phyloP scores from a whole-genome alignment of 2,888 invertebrate species.

The Imbricaverruca yamaguchii region DNA sequence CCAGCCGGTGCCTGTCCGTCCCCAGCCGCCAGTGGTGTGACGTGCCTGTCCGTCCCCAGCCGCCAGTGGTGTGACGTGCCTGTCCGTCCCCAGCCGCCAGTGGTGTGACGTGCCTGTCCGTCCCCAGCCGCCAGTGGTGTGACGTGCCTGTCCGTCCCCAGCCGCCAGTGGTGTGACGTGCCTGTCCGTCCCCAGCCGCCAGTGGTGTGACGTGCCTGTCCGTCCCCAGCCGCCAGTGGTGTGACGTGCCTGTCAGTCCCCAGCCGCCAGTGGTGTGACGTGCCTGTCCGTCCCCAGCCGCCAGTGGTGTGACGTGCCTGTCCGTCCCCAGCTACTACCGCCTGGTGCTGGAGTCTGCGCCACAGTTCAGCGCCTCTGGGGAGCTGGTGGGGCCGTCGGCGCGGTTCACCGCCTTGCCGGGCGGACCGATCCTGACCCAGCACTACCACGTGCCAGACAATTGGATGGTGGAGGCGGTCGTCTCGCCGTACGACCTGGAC shows the following conservation, averaged over 20 bases:
- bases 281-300: slow-evolving; percentile 27
- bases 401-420: slow-evolving; percentile 79
- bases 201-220: not conserved
- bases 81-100: too few species aligned
- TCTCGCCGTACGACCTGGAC: slow-evolving; percentile 90
- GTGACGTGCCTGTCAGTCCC: slow-evolving; percentile 28
- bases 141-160: too few species aligned
- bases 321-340: slow-evolving; percentile 74
- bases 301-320: not conserved
- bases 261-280: not conserved
- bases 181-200: too few species aligned
- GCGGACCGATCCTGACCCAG: slow-evolving; percentile 83
- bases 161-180: too few species aligned
- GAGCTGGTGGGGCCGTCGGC: slow-evolving; percentile 67
- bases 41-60: too few species aligned
- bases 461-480: slow-evolving; percentile 89
- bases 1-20: too few species aligned
- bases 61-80: too few species aligned
- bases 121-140: too few species aligned
- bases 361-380: slow-evolving; percentile 52
- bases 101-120: too few species aligned
- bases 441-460: slow-evolving; percentile 85
- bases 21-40: too few species aligned
- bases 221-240: slow-evolving; percentile 28
- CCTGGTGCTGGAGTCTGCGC: slow-evolving; percentile 83